Evolutionary conservation across 2,113 vertebrate species (phyloP).

Genomic region (Crotalus tigris): DNA sequence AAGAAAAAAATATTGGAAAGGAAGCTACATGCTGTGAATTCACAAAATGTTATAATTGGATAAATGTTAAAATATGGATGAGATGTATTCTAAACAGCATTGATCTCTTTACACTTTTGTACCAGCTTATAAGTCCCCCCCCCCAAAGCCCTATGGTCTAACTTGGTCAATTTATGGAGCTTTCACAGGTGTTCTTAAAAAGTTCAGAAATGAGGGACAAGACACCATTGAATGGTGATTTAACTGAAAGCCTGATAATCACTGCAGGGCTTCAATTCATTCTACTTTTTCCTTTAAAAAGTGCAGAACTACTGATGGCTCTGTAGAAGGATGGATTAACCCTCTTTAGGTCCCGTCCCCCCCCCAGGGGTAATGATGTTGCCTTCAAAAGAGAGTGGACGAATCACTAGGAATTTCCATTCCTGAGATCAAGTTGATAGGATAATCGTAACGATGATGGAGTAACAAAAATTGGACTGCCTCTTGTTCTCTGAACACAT

Average conservation of each 20-base stretch:
- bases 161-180: not conserved
- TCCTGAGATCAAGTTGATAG: not conserved
- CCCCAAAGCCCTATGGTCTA: not conserved
- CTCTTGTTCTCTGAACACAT: not conserved
- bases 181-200: not conserved
- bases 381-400: not conserved
- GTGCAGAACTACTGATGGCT: not conserved
- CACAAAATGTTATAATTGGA: not conserved
- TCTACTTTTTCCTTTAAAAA: not conserved
- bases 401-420: not conserved
- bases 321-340: not conserved
- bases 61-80: not conserved
- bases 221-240: not conserved
- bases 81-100: not conserved
- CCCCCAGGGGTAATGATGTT: not conserved
- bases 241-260: not conserved
- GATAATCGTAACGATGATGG: not conserved
- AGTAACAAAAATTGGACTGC: not conserved
- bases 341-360: not conserved
- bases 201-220: not conserved
- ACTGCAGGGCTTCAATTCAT: not conserved
- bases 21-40: not conserved
- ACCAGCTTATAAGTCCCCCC: not conserved
- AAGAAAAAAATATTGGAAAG: not conserved
- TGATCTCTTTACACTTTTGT: not conserved